These are phyloP conservation scores for Eutolmus rufibarbis DNA, from an alignment of 2,888 invertebrate genomes.

Conservation along the genomic window DNA sequence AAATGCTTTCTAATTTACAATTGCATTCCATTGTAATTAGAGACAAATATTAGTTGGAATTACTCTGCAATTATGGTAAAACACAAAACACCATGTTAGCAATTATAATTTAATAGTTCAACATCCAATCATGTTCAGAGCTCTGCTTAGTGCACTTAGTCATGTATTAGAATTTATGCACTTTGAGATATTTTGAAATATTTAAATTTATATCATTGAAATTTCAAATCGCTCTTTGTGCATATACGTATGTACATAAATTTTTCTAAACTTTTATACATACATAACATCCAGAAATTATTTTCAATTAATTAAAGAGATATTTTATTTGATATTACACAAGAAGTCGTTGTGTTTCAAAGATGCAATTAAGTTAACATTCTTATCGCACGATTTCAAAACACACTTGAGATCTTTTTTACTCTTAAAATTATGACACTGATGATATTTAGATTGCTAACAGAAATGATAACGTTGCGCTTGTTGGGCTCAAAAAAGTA, in stretches of 20 bases:
- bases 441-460: neutral
- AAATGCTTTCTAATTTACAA: neutral
- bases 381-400: neutral
- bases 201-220: too few relatives aligned
- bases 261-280: neutral
- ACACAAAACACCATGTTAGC: neutral
- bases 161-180: too few relatives aligned
- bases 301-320: neutral
- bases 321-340: neutral
- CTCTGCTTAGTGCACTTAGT: neutral
- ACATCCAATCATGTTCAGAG: neutral
- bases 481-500: neutral
- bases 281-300: neutral
- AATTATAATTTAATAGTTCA: neutral
- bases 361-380: neutral
- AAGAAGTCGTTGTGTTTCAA: too few relatives aligned
- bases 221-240: neutral
- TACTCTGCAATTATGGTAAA: neutral
- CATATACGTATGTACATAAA: too few relatives aligned
- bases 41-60: neutral
- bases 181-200: too few relatives aligned
- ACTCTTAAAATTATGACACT: neutral
- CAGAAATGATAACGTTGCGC: neutral
- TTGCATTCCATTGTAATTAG: neutral
- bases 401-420: neutral